A percentile compares a stretch with the other conserved stretches of the same genome.
Evolutionary conservation across 2,888 invertebrate genomes (phyloP).

Genomic region (Seira musarum): DNA sequence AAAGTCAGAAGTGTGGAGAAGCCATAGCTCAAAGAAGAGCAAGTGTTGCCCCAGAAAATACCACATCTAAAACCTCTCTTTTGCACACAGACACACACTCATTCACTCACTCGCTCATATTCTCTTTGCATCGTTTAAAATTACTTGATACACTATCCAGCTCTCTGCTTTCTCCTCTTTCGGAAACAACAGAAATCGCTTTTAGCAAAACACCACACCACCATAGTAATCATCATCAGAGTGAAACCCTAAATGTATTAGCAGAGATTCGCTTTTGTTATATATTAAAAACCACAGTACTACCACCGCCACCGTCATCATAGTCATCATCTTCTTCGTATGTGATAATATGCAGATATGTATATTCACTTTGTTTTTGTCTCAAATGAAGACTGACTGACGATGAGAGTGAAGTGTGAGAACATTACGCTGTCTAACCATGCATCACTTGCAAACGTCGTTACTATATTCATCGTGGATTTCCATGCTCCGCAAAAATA

Average conservation of each 20-base stretch:
- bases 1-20: too few relatives aligned
- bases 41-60: background rate
- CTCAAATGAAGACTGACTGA: background rate
- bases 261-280: background rate
- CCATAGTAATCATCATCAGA: too few relatives aligned
- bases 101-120: background rate
- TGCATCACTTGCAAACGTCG: background rate
- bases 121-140: background rate
- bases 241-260: too few relatives aligned
- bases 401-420: background rate
- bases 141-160: background rate
- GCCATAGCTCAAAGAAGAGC: background rate
- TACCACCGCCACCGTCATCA: background rate
- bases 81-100: background rate
- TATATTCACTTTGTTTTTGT: background rate
- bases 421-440: background rate
- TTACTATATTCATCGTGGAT: background rate
- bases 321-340: background rate
- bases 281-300: background rate
- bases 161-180: background rate
- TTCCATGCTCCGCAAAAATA: constrained; percentile 6
- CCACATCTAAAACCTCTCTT: background rate
- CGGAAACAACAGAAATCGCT: background rate
- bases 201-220: background rate
- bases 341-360: background rate